These are phyloP conservation scores for Pseudorhiza aurosa DNA, from an alignment of 30 jellyfish, hydroid and myxozoan genomes.

Conservation along the genomic window DNA sequence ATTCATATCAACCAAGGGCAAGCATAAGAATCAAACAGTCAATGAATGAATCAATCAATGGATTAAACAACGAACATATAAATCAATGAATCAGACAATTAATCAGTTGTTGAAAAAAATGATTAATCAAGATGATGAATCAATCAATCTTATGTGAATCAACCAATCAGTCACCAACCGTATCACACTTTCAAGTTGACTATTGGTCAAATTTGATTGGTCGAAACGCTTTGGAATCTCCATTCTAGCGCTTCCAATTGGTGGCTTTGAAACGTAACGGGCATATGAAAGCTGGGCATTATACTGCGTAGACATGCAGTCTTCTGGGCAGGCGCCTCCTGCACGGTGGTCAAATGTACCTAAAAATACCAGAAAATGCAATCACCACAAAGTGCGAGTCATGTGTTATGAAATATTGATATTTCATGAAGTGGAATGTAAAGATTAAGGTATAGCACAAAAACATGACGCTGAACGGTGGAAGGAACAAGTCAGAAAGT, in stretches of 20 bases:
- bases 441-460: no score
- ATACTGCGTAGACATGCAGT: slow-evolving; percentile 83
- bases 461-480: no score
- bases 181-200: slow-evolving; percentile 41
- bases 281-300: slow-evolving; percentile 81
- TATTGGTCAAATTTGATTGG: slow-evolving; percentile 14
- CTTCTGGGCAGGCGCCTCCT: slow-evolving; percentile 94
- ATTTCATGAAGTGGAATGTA: no score
- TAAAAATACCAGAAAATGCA: slow-evolving; percentile 7
- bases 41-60: background rate
- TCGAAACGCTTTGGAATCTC: slow-evolving; percentile 23
- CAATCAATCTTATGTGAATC: no score
- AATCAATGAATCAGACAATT: background rate
- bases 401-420: no score
- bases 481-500: no score
- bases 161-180: slow-evolving; percentile 19
- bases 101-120: no score
- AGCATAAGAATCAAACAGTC: no score
- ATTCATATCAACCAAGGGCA: background rate
- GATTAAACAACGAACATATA: background rate
- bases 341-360: slow-evolving; percentile 86
- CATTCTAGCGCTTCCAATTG: slow-evolving; percentile 47
- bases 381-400: no score
- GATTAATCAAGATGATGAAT: background rate
- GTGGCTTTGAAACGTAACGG: slow-evolving; percentile 86